phyloP scores from a whole-genome alignment of 2,113 vertebrate genomes.

The Tachuris rubrigastra region DNA sequence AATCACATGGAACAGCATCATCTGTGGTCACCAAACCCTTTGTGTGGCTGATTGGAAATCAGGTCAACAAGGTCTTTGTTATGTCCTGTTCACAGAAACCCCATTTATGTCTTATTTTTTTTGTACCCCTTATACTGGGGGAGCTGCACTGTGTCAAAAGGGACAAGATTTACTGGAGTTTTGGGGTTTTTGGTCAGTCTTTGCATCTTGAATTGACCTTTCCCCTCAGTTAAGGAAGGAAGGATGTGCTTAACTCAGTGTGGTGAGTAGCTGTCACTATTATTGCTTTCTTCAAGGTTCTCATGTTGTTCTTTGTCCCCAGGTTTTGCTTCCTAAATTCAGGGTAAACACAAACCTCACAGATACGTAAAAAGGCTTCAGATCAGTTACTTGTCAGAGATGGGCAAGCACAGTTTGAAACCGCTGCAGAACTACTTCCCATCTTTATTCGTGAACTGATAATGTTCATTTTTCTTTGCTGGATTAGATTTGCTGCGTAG shows the following conservation, averaged over 20 bases:
- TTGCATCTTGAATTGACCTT: not conserved
- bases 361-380: not conserved
- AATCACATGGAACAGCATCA: not conserved
- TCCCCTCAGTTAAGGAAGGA: not conserved
- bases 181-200: not conserved
- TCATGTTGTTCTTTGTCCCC: not conserved
- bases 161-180: not conserved
- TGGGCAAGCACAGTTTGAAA: not conserved
- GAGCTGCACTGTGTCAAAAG: not conserved
- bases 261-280: not conserved
- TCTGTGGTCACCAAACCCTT: accelerated
- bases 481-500: not conserved
- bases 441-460: conserved; percentile 7
- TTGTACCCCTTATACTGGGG: not conserved
- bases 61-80: not conserved
- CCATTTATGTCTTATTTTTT: not conserved
- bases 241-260: not conserved
- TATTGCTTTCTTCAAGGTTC: not conserved
- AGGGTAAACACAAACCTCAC: not conserved
- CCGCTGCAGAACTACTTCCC: not conserved
- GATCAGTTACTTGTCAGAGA: not conserved
- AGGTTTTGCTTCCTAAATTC: not conserved
- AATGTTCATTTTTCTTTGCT: conserved; percentile 29
- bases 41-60: not conserved
- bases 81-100: not conserved